These are phyloP conservation scores for Octomys mimax DNA, from an alignment of 2,797 vertebrate species.

Conservation along the genomic window DNA sequence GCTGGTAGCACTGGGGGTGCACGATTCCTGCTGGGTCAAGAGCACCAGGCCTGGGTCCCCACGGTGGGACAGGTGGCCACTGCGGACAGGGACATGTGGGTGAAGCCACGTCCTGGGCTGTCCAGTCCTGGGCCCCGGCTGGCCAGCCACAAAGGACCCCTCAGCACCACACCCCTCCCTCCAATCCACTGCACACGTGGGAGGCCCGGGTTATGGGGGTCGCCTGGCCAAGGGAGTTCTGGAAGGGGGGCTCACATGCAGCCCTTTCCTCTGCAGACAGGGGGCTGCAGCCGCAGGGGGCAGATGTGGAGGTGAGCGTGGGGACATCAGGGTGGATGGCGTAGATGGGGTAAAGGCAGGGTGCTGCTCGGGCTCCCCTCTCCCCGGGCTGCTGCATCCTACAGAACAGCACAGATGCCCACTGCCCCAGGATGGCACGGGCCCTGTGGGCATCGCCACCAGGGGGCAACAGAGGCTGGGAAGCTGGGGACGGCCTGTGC, in stretches of 20 bases:
- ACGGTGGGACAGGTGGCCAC: not conserved
- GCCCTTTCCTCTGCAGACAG: not conserved
- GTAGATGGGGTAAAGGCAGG: not conserved
- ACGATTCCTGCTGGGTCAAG: not conserved
- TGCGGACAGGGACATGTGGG: not conserved
- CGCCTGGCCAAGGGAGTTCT: not conserved
- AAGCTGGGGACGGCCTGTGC: too few relatives aligned
- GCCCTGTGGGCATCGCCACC: not conserved
- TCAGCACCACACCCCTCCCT: not conserved
- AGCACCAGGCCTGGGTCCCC: not conserved
- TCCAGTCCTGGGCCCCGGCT: not conserved
- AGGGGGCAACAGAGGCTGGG: conserved; percentile 45
- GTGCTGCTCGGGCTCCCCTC: not conserved
- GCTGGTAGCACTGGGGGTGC: accelerated
- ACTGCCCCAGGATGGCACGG: not conserved
- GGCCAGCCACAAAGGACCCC: not conserved
- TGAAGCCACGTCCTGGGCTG: not conserved
- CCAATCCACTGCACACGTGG: too few relatives aligned
- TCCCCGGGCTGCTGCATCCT: not conserved
- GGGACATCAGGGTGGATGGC: not conserved
- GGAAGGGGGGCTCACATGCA: not conserved
- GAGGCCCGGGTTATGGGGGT: too few relatives aligned
- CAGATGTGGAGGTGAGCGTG: not conserved
- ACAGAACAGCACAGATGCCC: not conserved
- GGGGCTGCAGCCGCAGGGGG: not conserved